Conservation (phyloP, 2,888 invertebrate species). For the Pterostichus niger region DNA sequence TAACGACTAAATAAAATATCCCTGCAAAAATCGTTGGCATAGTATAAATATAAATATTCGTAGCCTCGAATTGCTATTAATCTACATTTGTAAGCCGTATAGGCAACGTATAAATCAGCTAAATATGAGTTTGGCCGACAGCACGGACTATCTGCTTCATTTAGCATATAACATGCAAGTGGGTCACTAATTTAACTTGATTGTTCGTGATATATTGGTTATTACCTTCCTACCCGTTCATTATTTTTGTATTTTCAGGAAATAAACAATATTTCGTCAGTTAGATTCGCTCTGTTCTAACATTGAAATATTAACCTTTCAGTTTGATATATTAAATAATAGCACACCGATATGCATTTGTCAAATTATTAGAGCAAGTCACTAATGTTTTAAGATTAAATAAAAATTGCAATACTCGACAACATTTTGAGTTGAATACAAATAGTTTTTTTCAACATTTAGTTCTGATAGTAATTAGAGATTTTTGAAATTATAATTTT, state of each 20-base stretch:
- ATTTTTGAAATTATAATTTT: no score
- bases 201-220: conserved; percentile 33
- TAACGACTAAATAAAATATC: conserved; percentile 3
- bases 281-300: not conserved
- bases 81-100: conserved; percentile 17
- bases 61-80: conserved; percentile 7
- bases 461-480: no score
- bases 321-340: conserved; percentile 4
- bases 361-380: not conserved
- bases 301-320: not conserved
- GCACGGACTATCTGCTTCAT: conserved; percentile 29
- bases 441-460: no score
- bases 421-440: no score
- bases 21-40: conserved; percentile 18
- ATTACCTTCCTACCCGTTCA: conserved; percentile 22
- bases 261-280: conserved; percentile 5
- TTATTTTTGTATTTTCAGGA: conserved; percentile 33
- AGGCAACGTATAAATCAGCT: conserved; percentile 29
- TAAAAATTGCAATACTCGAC: no score
- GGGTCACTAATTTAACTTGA: conserved; percentile 18
- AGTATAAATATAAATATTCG: conserved; percentile 1
- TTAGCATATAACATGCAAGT: conserved; percentile 30
- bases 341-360: not conserved
- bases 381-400: no score
- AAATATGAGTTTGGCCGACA: conserved; percentile 25